A percentile compares a stretch with the other conserved stretches of the same genome.
phyloP scores from a whole-genome alignment of 2,888 invertebrate genomes.

The Petrolisthes manimaculis region DNA sequence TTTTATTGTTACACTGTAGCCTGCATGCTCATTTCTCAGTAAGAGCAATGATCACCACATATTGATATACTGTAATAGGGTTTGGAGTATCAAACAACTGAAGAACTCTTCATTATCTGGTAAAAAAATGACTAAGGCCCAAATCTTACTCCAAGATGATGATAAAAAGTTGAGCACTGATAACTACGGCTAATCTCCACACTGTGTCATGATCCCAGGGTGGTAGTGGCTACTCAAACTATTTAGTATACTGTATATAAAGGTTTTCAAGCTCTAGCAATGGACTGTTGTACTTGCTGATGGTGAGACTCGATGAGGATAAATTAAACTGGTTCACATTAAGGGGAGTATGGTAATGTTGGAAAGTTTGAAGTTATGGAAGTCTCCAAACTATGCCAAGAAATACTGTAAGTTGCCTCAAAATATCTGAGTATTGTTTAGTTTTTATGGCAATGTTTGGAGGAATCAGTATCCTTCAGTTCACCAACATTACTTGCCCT shows the following conservation, averaged over 20 bases:
- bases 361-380: no score
- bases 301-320: constrained; percentile 30
- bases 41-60: not conserved
- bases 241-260: constrained; percentile 21
- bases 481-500: no score
- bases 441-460: no score
- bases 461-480: no score
- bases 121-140: constrained; percentile 16
- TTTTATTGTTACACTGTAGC: no score
- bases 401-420: no score
- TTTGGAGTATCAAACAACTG: not conserved
- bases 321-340: not conserved
- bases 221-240: constrained; percentile 23
- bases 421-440: no score
- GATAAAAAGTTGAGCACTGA: constrained; percentile 21
- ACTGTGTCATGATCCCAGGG: constrained; percentile 21
- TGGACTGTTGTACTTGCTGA: constrained; percentile 50
- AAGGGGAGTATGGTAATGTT: no score
- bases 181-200: constrained; percentile 3
- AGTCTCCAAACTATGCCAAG: no score
- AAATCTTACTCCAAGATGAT: constrained; percentile 19
- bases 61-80: not conserved
- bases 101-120: not conserved
- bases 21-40: no score
- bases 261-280: constrained; percentile 44